Percentiles rank a stretch among this genome's conserved stretches.
phyloP scores from a whole-genome alignment of 1,140 invertebrate species.

The Brachionus angularis region DNA sequence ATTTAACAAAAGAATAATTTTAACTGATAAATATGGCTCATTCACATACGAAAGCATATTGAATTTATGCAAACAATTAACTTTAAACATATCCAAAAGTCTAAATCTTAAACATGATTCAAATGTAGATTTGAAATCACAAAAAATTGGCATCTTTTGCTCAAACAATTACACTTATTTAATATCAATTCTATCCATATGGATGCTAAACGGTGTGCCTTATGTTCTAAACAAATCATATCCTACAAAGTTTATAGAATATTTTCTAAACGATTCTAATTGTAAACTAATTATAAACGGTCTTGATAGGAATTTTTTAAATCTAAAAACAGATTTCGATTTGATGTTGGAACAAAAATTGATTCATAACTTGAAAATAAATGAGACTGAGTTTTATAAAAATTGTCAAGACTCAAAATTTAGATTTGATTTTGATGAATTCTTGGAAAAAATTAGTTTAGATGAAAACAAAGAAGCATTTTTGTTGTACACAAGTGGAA shows the following conservation, averaged over 20 bases:
- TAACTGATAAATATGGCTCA: not conserved
- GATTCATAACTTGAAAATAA: not conserved
- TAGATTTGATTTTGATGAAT: not conserved
- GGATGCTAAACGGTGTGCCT: conserved; percentile 35
- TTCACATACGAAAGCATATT: conserved; percentile 2
- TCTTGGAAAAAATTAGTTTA: not conserved
- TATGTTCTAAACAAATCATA: conserved; percentile 23
- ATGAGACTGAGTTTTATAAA: conserved; percentile 4
- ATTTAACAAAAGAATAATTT: not conserved
- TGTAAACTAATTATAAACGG: conserved; percentile 30
- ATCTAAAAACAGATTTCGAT: not conserved
- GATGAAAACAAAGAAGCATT: not conserved
- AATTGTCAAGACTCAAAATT: not conserved
- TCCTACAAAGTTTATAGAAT: conserved; percentile 12
- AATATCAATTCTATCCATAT: conserved; percentile 25
- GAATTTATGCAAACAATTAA: not conserved
- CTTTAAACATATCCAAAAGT: not conserved
- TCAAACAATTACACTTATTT: conserved; percentile 36
- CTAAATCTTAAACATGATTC: not conserved
- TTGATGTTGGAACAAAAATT: not conserved
- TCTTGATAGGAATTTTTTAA: not conserved
- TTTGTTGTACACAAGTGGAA: conserved; percentile 78
- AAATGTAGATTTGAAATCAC: not conserved
- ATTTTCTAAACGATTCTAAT: conserved; percentile 25
- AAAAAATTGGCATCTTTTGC: conserved; percentile 33